Base-by-base conservation (phyloP, 2,797 vertebrate species). In the Enteromius mattozi region DNA sequence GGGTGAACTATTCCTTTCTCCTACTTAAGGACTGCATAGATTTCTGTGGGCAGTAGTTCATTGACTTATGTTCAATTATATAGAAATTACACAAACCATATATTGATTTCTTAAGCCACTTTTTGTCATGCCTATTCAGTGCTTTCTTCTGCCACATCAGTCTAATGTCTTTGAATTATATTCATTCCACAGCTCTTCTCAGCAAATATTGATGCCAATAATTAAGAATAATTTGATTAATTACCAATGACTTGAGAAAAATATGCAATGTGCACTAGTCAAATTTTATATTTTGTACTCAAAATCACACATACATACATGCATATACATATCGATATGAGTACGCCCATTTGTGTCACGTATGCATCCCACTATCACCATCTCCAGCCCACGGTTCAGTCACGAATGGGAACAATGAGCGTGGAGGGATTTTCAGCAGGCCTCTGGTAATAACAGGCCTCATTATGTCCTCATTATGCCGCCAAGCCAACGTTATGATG, bases 381-480 rank as follows among this genome's bases (percentile, higher is more conserved):
- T 68, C 72, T 78, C 10, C 13, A 68, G 74, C 63, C 74, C 24
- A 77, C 4, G 49, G 5, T 78, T 77, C 47, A 77, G 42, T 83
- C 61, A 10, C 33, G 49, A 83, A 83, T 78, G 63, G 74, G 59
- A 86, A 86, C 85, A 82, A 86, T 81, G 78, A 88, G 76, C 68
- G 54, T 69, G 81, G 10, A 77, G 80, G 80, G 82, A 49, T 68
- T 82, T 77, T 27, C 75, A 69, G 49, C 63, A 54, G 70, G 84
- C 86, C 81, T 77, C 79, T 83, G 56, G 82, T 81, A 75, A 86
- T 82, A 87, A 80, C 54, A 83, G 71, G 80, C 76, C 82, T 87
- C 84, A 87, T 89, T 86, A 87, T 87, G 83, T 87, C 85, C 88
- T 89, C 86, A 89, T 87, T 89, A 89, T 83, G 56, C 74, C 6